Conservation (phyloP, 1,140 invertebrate species). For the Lordiphosa stackelbergi region DNA sequence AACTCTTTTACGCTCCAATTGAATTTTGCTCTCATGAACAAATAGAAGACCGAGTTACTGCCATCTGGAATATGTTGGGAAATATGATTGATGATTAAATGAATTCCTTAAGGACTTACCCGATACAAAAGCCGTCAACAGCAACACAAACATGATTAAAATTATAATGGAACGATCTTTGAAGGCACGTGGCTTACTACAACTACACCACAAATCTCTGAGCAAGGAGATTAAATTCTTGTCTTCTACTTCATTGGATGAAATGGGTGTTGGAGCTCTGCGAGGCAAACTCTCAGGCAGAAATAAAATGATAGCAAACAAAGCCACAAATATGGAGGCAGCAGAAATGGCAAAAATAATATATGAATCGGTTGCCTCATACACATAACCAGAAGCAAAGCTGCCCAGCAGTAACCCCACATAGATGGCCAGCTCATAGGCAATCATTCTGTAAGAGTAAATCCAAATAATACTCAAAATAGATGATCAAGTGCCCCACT, state of each 20-base stretch:
- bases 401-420: slow-evolving; percentile 80
- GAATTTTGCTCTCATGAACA: slow-evolving; percentile 82
- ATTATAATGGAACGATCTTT: slow-evolving; percentile 80
- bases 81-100: no score
- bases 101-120: slow-evolving; percentile 13
- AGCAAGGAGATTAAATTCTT: slow-evolving; percentile 70
- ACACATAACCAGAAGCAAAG: slow-evolving; percentile 77
- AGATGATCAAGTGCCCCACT: background rate
- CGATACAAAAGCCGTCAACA: slow-evolving; percentile 78
- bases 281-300: slow-evolving; percentile 57
- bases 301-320: slow-evolving; percentile 37
- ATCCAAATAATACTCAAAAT: background rate
- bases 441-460: slow-evolving; percentile 79
- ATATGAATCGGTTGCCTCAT: slow-evolving; percentile 49
- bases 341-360: slow-evolving; percentile 54
- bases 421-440: slow-evolving; percentile 80
- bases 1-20: slow-evolving; percentile 82
- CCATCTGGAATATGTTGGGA: slow-evolving; percentile 53
- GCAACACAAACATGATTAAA: slow-evolving; percentile 79
- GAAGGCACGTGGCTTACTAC: slow-evolving; percentile 79
- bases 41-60: slow-evolving; percentile 79
- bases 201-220: slow-evolving; percentile 80
- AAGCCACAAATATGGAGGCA: slow-evolving; percentile 33
- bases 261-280: background rate
- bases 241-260: slow-evolving; percentile 31